phyloP scores from a whole-genome alignment of 2,113 vertebrate species.

The Tenebrosternarchus preto region DNA sequence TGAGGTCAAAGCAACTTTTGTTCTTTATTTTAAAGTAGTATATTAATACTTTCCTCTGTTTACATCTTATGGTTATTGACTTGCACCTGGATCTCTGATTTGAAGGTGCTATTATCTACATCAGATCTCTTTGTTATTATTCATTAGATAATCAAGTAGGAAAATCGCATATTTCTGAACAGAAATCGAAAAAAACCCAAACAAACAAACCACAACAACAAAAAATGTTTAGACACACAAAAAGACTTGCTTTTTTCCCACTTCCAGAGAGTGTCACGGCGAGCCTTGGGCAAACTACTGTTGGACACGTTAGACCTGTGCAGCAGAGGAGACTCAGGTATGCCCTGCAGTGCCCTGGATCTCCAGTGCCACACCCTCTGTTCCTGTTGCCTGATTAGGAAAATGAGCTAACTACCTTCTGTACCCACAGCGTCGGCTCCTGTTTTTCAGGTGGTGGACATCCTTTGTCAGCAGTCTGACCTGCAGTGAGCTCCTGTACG shows the following conservation, averaged over 20 bases:
- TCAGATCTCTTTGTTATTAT: background rate
- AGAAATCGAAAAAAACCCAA: too few species aligned
- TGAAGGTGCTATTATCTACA: background rate
- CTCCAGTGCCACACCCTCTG: background rate
- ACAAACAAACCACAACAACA: too few species aligned
- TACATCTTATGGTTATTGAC: background rate
- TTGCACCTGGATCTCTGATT: too few species aligned
- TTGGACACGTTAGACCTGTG: conserved; percentile 66
- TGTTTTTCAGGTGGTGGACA: conserved; percentile 63
- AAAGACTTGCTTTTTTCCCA: background rate
- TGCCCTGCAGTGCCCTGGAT: background rate
- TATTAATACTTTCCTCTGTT: background rate
- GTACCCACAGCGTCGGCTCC: conserved; percentile 54
- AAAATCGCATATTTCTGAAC: too few species aligned
- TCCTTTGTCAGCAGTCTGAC: conserved; percentile 63
- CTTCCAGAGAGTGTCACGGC: conserved; percentile 64
- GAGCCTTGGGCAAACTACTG: conserved; percentile 66
- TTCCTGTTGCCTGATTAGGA: background rate
- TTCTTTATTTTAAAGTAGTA: too few species aligned
- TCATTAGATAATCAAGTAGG: background rate
- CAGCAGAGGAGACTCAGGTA: conserved; percentile 61
- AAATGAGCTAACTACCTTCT: background rate
- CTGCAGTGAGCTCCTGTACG: conserved; percentile 54
- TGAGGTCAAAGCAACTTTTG: too few species aligned
- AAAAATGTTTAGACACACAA: background rate